Base-by-base conservation (phyloP, 1,140 invertebrate species). In the Phymastichus coffea region DNA sequence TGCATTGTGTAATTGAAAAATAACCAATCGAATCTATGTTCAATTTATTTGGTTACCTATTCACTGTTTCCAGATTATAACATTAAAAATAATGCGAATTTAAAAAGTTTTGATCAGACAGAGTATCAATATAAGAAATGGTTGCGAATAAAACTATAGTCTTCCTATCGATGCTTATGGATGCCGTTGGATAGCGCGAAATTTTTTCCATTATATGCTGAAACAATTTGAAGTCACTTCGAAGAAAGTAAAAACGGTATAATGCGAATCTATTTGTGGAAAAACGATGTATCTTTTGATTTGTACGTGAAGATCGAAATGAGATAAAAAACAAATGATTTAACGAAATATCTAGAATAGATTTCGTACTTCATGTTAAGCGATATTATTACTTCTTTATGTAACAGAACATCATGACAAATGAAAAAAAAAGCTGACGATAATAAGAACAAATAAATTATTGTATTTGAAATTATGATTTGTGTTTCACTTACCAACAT, bases 311-410 rank as follows among this genome's bases (percentile, higher is more conserved):
- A 35, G 38, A 65, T 53, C 15, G 28, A 23, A 12, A n/a, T 12
- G 14, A 48, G 1, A 37, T 44, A 14, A 22, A 44, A 23, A 56
- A 35, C 28, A 61, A 63, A 43, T n/a, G 47, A 28, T 61, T 33
- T 67, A 66, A 49, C 43, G 44, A 67, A 62, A 64, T 69, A 68
- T 64, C 60, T 35, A 68, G 58, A 49, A 61, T 70, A 70, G 66
- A 63, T 70, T 70, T 69, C 69, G 64, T 70, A 70, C 60, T 69
- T 70, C 69, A 67, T 69, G 68, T 70, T 70, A 64, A 69, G 67
- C 63, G 62, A 67, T 35, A 70, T 68, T 67, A 66, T 57, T 64
- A 51, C 60, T 64, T 69, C 59, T 67, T 70, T 62, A 63, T 69
- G 61, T 69, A 70, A 69, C 52, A 57, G 64, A 41, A 41, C 53